Evolutionary conservation across 2,113 vertebrate genomes (phyloP), one percentile per base, ranked within the genome.

Genomic region (Xyliphius kryptos): DNA sequence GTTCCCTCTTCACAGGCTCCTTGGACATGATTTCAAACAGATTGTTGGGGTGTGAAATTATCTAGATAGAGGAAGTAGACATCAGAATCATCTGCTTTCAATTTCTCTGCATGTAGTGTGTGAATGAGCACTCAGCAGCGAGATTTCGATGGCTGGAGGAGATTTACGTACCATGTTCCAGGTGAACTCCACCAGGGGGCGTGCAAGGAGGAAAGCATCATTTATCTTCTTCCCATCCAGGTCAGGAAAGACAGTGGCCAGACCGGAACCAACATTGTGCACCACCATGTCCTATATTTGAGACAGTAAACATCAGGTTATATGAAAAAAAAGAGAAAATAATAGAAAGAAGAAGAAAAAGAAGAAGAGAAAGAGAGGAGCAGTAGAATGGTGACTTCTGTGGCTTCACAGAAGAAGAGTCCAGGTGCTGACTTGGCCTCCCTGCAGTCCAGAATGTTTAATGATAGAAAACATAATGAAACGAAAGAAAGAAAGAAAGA

Each of bases 11-110:
- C 38, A 87, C 82, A 0, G 85, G 85, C 62, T 88, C 84, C 58
- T 86, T 86, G 51, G 77, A 87, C 82, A 87, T 86, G 76, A 89
- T 86, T 73, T 89, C 84, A 77, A 88, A 89, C 69, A 86, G 74
- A 61, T 87, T 89, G 78, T 89, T 87, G 53, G 84, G 87, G 48
- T 86, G 83, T 12, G 86, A 89, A 68, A 84, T 88, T 41, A 89
- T 85, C 84, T 88, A n/a, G n/a, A n/a, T n/a, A n/a, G n/a, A n/a
- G 74, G 13, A 49, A 7, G 12, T 15, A 59, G 40, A 22, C 58
- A 10, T 7, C 0, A n/a, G n/a, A n/a, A n/a, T n/a, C n/a, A n/a
- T n/a, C n/a, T n/a, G n/a, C n/a, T n/a, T n/a, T n/a, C n/a, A n/a
- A n/a, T n/a, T n/a, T n/a, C n/a, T n/a, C n/a, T n/a, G n/a, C n/a